Conservation (phyloP, 2,797 vertebrate species). For the Uromys caudimaculatus region DNA sequence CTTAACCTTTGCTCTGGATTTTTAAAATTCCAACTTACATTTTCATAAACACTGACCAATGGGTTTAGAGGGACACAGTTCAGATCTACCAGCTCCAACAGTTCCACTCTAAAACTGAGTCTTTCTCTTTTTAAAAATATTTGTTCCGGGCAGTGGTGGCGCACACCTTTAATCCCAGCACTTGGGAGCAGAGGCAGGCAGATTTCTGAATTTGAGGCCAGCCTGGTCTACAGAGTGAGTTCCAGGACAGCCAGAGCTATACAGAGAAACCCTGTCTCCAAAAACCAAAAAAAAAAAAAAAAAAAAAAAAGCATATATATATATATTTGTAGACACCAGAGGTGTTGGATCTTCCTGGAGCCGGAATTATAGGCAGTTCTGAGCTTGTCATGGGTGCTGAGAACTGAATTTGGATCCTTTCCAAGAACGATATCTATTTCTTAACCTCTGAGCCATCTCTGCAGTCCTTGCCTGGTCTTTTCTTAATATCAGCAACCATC, state of each 20-base stretch:
- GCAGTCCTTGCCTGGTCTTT: not conserved
- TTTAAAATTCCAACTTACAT: conserved; percentile 62
- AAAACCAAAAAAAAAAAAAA: too few relatives aligned
- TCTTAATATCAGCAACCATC: conserved; percentile 58
- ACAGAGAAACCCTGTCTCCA: too few relatives aligned
- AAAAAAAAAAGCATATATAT: too few relatives aligned
- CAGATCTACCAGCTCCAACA: conserved; percentile 22
- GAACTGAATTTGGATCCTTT: not conserved
- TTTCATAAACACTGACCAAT: conserved; percentile 51
- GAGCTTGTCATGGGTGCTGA: not conserved
- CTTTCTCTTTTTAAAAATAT: not conserved
- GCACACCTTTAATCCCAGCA: too few relatives aligned
- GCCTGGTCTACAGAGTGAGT: too few relatives aligned
- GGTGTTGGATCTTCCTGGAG: not conserved
- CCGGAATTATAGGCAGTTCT: not conserved
- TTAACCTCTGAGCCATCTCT: not conserved
- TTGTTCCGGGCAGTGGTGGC: too few relatives aligned
- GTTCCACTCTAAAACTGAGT: conserved; percentile 45
- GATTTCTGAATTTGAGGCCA: too few relatives aligned
- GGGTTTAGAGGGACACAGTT: conserved; percentile 8
- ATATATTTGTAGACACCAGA: too few relatives aligned
- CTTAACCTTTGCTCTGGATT: conserved; percentile 71
- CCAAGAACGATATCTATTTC: not conserved
- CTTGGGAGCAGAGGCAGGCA: too few relatives aligned
- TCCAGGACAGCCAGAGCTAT: too few relatives aligned